phyloP scores from a whole-genome alignment of 2,888 invertebrate species.

The Kryphioiulus occultus region DNA sequence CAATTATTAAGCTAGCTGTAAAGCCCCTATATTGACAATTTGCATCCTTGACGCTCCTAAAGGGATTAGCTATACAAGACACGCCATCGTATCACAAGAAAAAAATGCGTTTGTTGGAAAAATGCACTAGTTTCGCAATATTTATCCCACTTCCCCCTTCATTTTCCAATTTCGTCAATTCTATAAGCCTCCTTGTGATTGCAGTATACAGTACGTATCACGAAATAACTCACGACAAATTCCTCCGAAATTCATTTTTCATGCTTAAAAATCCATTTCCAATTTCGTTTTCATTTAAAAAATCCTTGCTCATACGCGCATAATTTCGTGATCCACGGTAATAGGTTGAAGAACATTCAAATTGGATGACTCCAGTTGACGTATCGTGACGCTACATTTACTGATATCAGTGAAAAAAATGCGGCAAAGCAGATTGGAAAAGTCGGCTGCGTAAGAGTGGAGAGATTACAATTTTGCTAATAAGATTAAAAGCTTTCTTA shows the following conservation, averaged over 20 bases:
- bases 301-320: neutral
- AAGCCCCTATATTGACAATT: neutral
- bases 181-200: neutral
- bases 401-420: neutral
- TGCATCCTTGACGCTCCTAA: neutral
- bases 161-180: neutral
- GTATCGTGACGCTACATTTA: neutral
- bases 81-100: too few species aligned
- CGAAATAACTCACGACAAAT: neutral
- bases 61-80: neutral
- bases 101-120: too few species aligned
- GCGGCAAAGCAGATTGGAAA: neutral
- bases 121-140: neutral
- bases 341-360: conserved; percentile 22
- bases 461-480: conserved; percentile 36
- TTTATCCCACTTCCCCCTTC: neutral
- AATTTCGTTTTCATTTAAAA: neutral
- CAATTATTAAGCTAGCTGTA: too few species aligned
- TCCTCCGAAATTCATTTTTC: conserved; percentile 20
- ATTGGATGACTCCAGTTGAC: conserved; percentile 16
- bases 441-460: neutral
- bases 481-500: conserved; percentile 38
- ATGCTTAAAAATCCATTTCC: conserved; percentile 14
- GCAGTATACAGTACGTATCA: neutral
- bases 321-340: neutral